These are phyloP conservation scores for Pseudomugil tenellus DNA, from an alignment of 2,797 vertebrate genomes.

Conservation along the genomic window DNA sequence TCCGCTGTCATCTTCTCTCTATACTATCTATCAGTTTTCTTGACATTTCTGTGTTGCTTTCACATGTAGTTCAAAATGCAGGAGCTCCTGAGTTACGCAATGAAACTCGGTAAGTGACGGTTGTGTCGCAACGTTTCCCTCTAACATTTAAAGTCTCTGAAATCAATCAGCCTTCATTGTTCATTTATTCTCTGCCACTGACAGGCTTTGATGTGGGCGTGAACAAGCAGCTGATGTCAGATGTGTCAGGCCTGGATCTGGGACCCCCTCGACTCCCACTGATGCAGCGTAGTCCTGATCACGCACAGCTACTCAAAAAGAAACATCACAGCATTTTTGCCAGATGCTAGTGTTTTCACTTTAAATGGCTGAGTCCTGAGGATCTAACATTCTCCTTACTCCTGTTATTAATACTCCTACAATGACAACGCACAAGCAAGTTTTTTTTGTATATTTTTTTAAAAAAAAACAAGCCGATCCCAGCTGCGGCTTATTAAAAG, in stretches of 20 bases:
- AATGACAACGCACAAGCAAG: not conserved
- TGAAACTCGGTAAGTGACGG: slow-evolving; percentile 80
- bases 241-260: slow-evolving; percentile 88
- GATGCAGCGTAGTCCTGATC: slow-evolving; percentile 68
- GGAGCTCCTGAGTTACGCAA: slow-evolving; percentile 84
- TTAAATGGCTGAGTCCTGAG: not conserved
- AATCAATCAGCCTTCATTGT: not conserved
- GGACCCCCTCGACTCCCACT: slow-evolving; percentile 92
- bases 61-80: slow-evolving; percentile 85
- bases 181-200: not conserved
- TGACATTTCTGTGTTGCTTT: slow-evolving; percentile 24
- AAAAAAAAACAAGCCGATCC: not conserved
- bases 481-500: too few relatives aligned
- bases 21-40: not conserved
- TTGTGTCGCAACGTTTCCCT: not conserved
- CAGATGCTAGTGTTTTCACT: slow-evolving; percentile 7
- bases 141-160: not conserved
- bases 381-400: not conserved
- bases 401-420: not conserved
- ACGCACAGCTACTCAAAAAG: slow-evolving; percentile 62
- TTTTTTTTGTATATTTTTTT: not conserved
- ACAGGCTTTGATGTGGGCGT: slow-evolving; percentile 88
- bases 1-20: not conserved
- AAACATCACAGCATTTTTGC: slow-evolving; percentile 78
- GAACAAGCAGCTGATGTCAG: slow-evolving; percentile 91